phyloP scores from a whole-genome alignment of 23 tunicate species.

The Corella eumyota region DNA sequence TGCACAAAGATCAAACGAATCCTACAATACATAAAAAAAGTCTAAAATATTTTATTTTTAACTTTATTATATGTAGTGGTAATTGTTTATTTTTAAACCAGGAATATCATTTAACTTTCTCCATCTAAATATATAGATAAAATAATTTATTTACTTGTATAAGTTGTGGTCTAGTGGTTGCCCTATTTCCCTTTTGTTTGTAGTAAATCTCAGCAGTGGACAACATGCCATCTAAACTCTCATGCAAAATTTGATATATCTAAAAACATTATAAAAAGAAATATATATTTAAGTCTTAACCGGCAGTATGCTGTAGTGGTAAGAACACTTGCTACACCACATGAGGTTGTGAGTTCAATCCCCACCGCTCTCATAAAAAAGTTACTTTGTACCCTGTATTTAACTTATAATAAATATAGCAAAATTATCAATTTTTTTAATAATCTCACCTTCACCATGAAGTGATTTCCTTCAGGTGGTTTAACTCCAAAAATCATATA shows the following conservation, averaged over 20 bases:
- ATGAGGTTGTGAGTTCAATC: too few relatives aligned
- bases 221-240: conserved; percentile 65
- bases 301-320: too few relatives aligned
- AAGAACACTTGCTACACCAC: too few relatives aligned
- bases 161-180: conserved; percentile 49
- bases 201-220: conserved; percentile 84
- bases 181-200: conserved; percentile 69
- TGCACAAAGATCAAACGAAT: conserved; percentile 52
- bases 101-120: neutral
- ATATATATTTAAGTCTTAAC: too few relatives aligned
- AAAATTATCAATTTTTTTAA: too few relatives aligned
- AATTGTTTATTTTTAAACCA: too few relatives aligned
- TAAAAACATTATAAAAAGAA: neutral
- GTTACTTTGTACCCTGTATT: too few relatives aligned
- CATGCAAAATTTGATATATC: conserved; percentile 43
- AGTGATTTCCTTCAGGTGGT: conserved; percentile 48
- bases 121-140: neutral
- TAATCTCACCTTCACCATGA: conserved; percentile 37
- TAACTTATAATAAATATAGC: too few relatives aligned
- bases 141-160: conserved; percentile 35
- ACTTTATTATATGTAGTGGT: neutral
- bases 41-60: neutral
- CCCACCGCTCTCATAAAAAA: too few relatives aligned
- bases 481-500: conserved; percentile 64
- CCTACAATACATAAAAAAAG: conserved; percentile 20